phyloP scores from a whole-genome alignment of 1,140 invertebrate species.

The Episyrphus balteatus region DNA sequence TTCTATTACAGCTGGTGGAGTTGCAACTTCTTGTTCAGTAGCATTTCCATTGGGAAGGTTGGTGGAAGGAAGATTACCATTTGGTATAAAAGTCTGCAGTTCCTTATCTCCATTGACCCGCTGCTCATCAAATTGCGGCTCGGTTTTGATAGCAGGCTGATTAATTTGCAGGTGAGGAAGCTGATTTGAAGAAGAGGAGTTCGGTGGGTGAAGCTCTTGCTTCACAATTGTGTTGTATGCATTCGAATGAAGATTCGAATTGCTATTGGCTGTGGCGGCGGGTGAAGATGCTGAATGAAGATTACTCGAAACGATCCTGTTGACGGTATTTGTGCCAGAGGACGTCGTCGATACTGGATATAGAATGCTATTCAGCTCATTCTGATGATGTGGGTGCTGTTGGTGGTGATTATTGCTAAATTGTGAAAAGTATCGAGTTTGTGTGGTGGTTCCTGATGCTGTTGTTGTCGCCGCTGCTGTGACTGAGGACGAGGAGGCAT shows the following conservation, averaged over 20 bases:
- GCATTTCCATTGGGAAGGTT: neutral
- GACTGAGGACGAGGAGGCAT: constrained; percentile 8
- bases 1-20: constrained; percentile 22
- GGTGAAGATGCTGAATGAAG: constrained; percentile 4
- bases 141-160: neutral
- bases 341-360: constrained; percentile 3
- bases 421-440: constrained; percentile 9
- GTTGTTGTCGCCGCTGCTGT: constrained; percentile 4
- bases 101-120: no score
- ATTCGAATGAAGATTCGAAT: constrained; percentile 8
- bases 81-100: neutral
- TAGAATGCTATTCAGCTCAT: constrained; percentile 2
- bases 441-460: neutral
- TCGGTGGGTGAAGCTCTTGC: neutral
- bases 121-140: neutral
- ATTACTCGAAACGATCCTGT: constrained; percentile 8
- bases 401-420: constrained; percentile 2
- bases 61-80: neutral
- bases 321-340: constrained; percentile 6
- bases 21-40: constrained; percentile 13
- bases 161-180: neutral
- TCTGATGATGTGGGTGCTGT: constrained; percentile 4
- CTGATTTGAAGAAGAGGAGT: neutral
- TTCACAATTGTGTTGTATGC: neutral
- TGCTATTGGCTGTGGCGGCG: neutral